Base-by-base conservation (phyloP, 2,113 vertebrate genomes). In the Ornithorhynchus anatinus region DNA sequence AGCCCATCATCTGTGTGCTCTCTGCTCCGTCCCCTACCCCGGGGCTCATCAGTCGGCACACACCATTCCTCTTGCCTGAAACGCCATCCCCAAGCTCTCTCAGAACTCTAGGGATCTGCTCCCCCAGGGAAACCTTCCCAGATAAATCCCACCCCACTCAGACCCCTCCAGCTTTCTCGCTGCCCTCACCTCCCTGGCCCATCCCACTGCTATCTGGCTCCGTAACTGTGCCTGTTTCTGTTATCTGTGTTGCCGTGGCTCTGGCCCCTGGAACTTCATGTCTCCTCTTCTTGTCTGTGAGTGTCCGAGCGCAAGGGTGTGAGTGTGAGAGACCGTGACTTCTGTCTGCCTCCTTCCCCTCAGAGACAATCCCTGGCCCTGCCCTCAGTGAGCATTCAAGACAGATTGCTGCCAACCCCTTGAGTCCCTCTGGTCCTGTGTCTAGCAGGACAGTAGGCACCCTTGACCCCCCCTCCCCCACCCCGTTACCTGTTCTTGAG, bases 401-500 rank as follows among this genome's bases (percentile, higher is more conserved):
- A n/a, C n/a, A n/a, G n/a, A n/a, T n/a, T n/a, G n/a, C n/a, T n/a
- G n/a, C n/a, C n/a, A n/a, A 5, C 22, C 12, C 48, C 7, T 4
- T 5, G 8, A 19, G 29, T 20, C 14, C 33, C 0, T 17, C 6
- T 5, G 54, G 40, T 7, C 12, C 33, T 3, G 9, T 3, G 16
- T 10, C 7, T 7, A 16, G 22, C 2, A 14, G 29, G 20, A 20
- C 8, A 7, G 29, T n/a, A 10, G 14, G 15, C 15, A 6, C 39
- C 56, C 9, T 8, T n/a, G 0, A 4, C 4, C 3, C 7, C 0
- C 0, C 44, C 11, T 6, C 0, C 9, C 3, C 0, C 9, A 2
- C 3, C 1, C 0, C 4, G n/a, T 35, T 89, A 97, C 96, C 94
- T 94, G 95, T 92, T 92, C 85, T 97, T 97, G 50, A 99, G 92